phyloP scores from a whole-genome alignment of 37 sponge, comb jelly and placozoan species.

The Tethya wilhelma region DNA sequence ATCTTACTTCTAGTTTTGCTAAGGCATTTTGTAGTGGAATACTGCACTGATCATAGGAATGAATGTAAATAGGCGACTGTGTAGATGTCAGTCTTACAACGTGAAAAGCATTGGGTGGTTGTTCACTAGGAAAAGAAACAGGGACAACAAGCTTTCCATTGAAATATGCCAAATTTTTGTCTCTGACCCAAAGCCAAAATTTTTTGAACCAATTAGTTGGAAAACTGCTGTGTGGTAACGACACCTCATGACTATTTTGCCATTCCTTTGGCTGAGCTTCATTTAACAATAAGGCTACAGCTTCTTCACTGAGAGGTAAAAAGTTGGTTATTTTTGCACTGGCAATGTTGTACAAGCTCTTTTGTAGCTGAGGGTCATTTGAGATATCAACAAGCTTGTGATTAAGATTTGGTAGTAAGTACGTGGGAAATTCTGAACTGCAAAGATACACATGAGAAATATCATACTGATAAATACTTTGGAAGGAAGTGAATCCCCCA shows the following conservation, averaged over 20 bases:
- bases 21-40: too few relatives aligned
- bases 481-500: constrained; percentile 37
- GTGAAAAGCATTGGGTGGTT: too few relatives aligned
- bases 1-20: too few relatives aligned
- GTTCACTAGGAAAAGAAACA: too few relatives aligned
- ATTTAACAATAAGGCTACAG: constrained; percentile 9
- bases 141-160: constrained; percentile 26
- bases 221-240: constrained; percentile 5
- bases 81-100: too few relatives aligned
- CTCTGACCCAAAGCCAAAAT: constrained; percentile 59
- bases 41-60: too few relatives aligned
- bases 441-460: too few relatives aligned
- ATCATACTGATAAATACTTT: neutral
- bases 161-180: constrained; percentile 10
- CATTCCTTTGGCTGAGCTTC: constrained; percentile 16
- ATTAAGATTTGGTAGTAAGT: constrained; percentile 44
- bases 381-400: constrained; percentile 14
- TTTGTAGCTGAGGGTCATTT: constrained; percentile 8
- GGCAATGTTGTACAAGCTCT: constrained; percentile 19
- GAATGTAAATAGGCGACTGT: too few relatives aligned
- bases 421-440: constrained; percentile 25
- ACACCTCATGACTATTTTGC: neutral
- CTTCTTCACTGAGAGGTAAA: neutral
- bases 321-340: constrained; percentile 15
- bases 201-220: constrained; percentile 29